A percentile compares a stretch with the other conserved stretches of the same genome.
These are phyloP conservation scores for Hippocampus abdominalis DNA, from an alignment of 2,113 vertebrate genomes.

Conservation along the genomic window DNA sequence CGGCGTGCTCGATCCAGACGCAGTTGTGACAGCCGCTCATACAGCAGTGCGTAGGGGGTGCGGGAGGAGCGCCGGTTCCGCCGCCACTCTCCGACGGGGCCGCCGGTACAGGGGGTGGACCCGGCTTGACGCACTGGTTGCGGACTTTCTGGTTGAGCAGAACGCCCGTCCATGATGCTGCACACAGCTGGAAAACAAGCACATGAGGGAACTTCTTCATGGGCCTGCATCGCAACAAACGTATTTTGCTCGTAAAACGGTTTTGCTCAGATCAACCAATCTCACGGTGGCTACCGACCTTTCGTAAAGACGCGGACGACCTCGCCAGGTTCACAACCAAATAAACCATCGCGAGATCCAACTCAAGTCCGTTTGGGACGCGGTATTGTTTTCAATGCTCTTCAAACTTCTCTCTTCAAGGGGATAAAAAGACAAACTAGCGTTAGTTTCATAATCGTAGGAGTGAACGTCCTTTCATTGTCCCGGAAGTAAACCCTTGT, in stretches of 20 bases:
- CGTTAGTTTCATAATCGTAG: fast-evolving
- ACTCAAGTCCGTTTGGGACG: background rate
- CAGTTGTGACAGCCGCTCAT: constrained; percentile 92
- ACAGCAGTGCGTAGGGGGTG: constrained; percentile 83
- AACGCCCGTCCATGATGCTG: background rate
- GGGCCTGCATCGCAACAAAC: no score
- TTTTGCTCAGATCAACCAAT: background rate
- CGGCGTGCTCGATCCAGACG: constrained; percentile 85
- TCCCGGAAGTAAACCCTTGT: constrained; percentile 26
- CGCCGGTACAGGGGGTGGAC: fast-evolving
- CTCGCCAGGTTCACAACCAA: constrained; percentile 13
- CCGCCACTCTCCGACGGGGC: fast-evolving
- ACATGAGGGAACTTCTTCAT: background rate
- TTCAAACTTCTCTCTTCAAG: background rate
- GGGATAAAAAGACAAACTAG: background rate
- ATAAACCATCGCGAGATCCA: constrained; percentile 29
- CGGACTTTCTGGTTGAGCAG: constrained; percentile 4
- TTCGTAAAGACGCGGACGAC: constrained; percentile 33
- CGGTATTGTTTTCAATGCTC: background rate
- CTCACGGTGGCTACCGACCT: constrained; percentile 50
- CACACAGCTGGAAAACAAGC: constrained; percentile 36
- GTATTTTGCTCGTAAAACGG: no score
- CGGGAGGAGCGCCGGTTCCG: constrained; percentile 27
- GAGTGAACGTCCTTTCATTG: fast-evolving
- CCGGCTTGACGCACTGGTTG: background rate